A percentile compares a stretch with the other conserved stretches of the same genome.
Conservation (phyloP, 2,797 vertebrate species). For the Neomorphus geoffroyi region DNA sequence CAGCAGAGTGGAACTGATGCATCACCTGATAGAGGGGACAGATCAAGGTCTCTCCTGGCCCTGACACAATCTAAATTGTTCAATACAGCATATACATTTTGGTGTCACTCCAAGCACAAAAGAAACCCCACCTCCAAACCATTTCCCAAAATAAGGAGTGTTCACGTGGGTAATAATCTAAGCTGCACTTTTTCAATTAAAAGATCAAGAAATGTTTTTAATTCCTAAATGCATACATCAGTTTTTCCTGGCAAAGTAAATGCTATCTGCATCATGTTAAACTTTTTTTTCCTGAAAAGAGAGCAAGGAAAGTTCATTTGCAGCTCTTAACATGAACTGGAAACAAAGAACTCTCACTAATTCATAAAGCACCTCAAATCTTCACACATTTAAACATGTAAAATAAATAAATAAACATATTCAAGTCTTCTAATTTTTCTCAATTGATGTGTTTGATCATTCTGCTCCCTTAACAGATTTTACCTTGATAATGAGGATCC, state of each 20-base stretch:
- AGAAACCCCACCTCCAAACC: not conserved
- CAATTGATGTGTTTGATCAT: not conserved
- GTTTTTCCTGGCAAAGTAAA: not conserved
- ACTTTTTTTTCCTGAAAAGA: not conserved
- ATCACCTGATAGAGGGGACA: not conserved
- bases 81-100: not conserved
- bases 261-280: not conserved
- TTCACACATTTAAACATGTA: not conserved
- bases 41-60: not conserved
- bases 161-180: not conserved
- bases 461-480: not conserved
- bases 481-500: not conserved
- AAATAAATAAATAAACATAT: not conserved
- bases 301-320: not conserved
- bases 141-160: not conserved
- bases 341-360: not conserved
- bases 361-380: not conserved
- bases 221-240: not conserved
- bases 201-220: not conserved
- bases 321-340: not conserved
- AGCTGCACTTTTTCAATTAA: not conserved
- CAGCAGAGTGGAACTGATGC: not conserved
- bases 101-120: not conserved
- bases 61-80: not conserved
- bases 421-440: not conserved